Conservation (phyloP, 2,797 vertebrate genomes). For the Paguma larvata region DNA sequence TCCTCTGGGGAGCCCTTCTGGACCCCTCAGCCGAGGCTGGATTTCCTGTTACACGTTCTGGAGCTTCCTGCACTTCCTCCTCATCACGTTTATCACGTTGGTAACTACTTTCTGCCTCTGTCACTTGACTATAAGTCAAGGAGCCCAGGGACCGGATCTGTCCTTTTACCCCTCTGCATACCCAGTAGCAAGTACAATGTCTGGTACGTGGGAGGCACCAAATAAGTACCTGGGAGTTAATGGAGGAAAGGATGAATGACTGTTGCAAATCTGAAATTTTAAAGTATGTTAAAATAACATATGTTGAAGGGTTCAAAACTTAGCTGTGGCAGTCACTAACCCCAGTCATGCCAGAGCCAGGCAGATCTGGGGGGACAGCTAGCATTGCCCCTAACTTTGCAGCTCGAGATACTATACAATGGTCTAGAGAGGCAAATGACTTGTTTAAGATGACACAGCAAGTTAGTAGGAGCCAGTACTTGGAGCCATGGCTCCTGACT, state of each 20-base stretch:
- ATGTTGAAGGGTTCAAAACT: neutral
- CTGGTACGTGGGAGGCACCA: neutral
- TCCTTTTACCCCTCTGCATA: neutral
- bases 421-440: neutral
- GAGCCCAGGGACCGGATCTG: neutral
- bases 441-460: neutral
- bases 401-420: neutral
- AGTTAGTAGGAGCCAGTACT: neutral
- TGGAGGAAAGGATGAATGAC: neutral
- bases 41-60: neutral
- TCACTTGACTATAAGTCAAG: neutral
- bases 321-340: neutral
- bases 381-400: neutral
- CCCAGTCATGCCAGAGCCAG: neutral
- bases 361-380: neutral
- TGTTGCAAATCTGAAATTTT: neutral
- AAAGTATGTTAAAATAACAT: neutral
- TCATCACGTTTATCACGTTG: neutral
- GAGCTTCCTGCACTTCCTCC: neutral
- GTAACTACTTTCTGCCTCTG: neutral
- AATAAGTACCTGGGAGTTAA: neutral
- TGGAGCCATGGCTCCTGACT: neutral
- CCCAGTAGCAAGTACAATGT: neutral
- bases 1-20: neutral
- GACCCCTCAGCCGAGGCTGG: neutral